Evolutionary conservation across 2,888 invertebrate genomes (phyloP).

Genomic region (Pachydiplax longipennis): DNA sequence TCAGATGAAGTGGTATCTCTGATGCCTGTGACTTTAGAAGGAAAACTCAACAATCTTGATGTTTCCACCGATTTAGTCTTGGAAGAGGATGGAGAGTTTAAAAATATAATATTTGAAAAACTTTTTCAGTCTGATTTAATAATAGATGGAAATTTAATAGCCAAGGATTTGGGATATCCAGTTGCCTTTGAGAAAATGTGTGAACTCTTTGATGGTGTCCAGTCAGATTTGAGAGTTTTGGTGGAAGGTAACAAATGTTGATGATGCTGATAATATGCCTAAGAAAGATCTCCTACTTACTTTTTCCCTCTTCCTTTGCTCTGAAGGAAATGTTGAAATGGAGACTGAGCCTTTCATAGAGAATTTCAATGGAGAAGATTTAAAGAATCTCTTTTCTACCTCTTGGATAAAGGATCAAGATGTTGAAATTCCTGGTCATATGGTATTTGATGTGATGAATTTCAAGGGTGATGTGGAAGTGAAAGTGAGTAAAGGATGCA

Average conservation of each 20-base stretch:
- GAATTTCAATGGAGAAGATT: slow-evolving; percentile 58
- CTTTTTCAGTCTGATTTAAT: slow-evolving; percentile 55
- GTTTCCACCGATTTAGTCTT: slow-evolving; percentile 61
- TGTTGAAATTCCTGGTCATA: slow-evolving; percentile 53
- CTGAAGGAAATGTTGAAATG: slow-evolving; percentile 60
- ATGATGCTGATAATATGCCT: background rate
- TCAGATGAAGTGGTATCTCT: background rate
- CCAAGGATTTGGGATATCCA: slow-evolving; percentile 56
- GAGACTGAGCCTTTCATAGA: slow-evolving; percentile 59
- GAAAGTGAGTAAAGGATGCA: slow-evolving; percentile 54
- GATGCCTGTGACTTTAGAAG: background rate
- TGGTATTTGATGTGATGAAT: slow-evolving; percentile 56
- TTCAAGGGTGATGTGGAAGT: slow-evolving; percentile 56
- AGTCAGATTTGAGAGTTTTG: slow-evolving; percentile 55
- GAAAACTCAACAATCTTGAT: slow-evolving; percentile 53
- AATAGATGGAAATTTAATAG: slow-evolving; percentile 55
- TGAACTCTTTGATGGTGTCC: slow-evolving; percentile 51
- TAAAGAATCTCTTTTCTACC: slow-evolving; percentile 57
- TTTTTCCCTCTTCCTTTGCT: background rate
- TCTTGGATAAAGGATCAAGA: slow-evolving; percentile 63
- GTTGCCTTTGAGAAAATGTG: slow-evolving; percentile 56
- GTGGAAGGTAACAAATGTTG: slow-evolving; percentile 54
- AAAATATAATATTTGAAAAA: slow-evolving; percentile 54
- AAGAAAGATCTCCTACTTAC: background rate
- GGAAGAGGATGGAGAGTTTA: slow-evolving; percentile 51